Evolutionary conservation across 2,888 invertebrate species (phyloP), one percentile per base, ranked within the genome.

Genomic region (Clusia tigrina): DNA sequence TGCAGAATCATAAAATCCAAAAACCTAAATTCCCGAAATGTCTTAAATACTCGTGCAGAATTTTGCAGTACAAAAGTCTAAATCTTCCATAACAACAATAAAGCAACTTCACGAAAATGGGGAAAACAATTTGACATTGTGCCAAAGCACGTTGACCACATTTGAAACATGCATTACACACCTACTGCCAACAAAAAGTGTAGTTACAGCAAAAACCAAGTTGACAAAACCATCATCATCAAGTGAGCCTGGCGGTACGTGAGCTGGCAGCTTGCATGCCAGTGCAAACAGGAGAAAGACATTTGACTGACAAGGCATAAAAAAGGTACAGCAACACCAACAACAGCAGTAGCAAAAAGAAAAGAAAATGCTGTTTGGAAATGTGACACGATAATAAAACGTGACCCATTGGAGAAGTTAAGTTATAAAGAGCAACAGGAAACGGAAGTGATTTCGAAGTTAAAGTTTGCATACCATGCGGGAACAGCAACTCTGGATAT

Each of bases 61-160:
- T 32, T 32, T 32, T 32, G 12, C 32, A 9, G 32, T 9, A 5
- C 12, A 12, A 32, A 32, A 32, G 12, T 9, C 32, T 9, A 32
- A 32, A 32, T 9, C 32, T 32, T 5, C 32, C 32, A 12, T 32
- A 32, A n/a, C 32, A 9, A 12, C 32, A 9, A 32, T 32, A 32
- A 32, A 32, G 12, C 5, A 32, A 9, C 32, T 5, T 5, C 32
- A 32, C 32, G 12, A 12, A 32, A 32, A 32, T 9, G 32, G 12
- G 32, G 71, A 74, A 74, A 74, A 76, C 74, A 76, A 76, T 76
- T 74, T 74, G 74, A 76, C 74, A 76, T 74, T 73, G 73, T 76
- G 73, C 73, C 74, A 76, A 37, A 25, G 26, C 22, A 54, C 26
- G 54, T 6, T 32, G 32, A 12, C 25, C n/a, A 24, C 18, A 54